Evolutionary conservation across 2,888 invertebrate genomes (phyloP), one percentile per base, ranked within the genome.

Genomic region (Coremacera marginata): DNA sequence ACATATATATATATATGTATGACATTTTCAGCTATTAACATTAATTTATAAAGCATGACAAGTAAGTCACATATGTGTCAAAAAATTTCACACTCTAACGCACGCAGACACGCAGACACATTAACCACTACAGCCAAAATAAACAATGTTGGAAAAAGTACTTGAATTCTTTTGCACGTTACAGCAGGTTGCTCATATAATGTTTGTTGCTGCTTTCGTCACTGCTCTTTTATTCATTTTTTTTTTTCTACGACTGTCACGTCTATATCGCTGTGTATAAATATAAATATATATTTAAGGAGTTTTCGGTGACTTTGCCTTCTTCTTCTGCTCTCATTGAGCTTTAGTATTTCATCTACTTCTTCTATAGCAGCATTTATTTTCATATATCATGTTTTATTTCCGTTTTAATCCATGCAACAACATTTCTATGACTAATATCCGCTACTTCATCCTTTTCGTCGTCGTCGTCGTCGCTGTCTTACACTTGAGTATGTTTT

Each of bases 31-130:
- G 68, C 9, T 68, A 68, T 49, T 68, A 68, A 68, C 49, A 68
- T 68, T 51, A 68, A 51, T 68, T 51, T 51, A 68, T 51, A 25
- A 25, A 25, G 49, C 51, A 22, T 5, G 51, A 51, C 49, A 51
- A 22, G 25, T 60, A 4, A 25, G 27, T 11, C 8, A 68, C 19
- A 68, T 68, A 51, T 51, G 68, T 68, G 51, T 68, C 68, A 68
- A 51, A 68, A 11, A 68, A 68, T 68, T 68, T 49, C 27, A 68
- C 51, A 68, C 68, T 68, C 49, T 27, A 25, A 51, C 68, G 25
- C 37, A 67, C 37, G 34, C 37, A 34, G 16, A 2, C 37, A 5
- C 37, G n/a, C 65, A 65, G 19, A 11, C 65, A 65, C 65, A 65
- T 16, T 19, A 31, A 22, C 25, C 57, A 25, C 25, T 9, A 8